These are phyloP conservation scores for Sphaeridia pumilis DNA, from an alignment of 2,888 invertebrate species.

Conservation along the genomic window DNA sequence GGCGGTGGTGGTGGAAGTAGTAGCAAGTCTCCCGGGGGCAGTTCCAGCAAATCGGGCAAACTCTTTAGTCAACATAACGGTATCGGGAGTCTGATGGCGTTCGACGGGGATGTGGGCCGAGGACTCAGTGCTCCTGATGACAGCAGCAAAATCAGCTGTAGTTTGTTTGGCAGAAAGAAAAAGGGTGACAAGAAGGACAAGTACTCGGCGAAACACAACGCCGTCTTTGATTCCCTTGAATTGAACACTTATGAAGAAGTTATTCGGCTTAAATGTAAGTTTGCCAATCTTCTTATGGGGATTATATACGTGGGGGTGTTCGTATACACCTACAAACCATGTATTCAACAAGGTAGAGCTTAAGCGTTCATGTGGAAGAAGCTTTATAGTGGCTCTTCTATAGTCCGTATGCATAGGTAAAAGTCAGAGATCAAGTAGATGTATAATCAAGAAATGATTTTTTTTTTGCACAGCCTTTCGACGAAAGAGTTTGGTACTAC, in stretches of 20 bases:
- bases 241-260: conserved; percentile 99
- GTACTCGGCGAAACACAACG: conserved; percentile 97
- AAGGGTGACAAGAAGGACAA: conserved; percentile 97
- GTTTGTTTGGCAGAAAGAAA: conserved; percentile 91
- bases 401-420: too few relatives aligned
- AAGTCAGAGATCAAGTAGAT: too few relatives aligned
- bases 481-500: conserved; percentile 74
- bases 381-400: too few relatives aligned
- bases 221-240: conserved; percentile 96
- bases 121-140: conserved; percentile 34
- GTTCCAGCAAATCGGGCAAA: conserved; percentile 21
- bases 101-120: conserved; percentile 29
- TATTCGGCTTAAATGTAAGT: conserved; percentile 80
- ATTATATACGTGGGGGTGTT: too few relatives aligned
- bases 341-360: too few relatives aligned
- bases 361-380: too few relatives aligned
- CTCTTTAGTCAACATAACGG: conserved; percentile 33
- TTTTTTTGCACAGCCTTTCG: conserved; percentile 79
- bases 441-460: too few relatives aligned
- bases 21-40: conserved; percentile 19
- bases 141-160: conserved; percentile 41
- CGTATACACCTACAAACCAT: too few relatives aligned
- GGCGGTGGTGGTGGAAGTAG: too few relatives aligned
- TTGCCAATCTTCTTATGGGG: too few relatives aligned
- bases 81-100: conserved; percentile 34